phyloP scores from a whole-genome alignment of 2,888 invertebrate genomes.

The Chloroclysta siterata region DNA sequence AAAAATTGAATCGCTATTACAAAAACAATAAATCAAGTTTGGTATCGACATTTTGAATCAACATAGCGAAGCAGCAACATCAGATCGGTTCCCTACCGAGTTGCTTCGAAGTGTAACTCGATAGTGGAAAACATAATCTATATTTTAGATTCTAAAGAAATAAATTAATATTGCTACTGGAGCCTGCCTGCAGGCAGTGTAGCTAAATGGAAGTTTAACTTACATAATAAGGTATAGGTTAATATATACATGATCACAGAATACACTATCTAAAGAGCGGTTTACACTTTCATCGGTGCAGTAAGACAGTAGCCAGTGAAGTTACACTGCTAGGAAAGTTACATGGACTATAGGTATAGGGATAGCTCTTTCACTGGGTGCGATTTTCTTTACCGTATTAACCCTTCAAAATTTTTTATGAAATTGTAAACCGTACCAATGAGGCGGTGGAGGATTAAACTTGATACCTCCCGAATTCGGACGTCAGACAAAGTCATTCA shows the following conservation, averaged over 20 bases:
- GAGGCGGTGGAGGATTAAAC: neutral
- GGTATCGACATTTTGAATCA: too few relatives aligned
- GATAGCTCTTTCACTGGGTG: too few relatives aligned
- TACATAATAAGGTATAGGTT: conserved; percentile 6
- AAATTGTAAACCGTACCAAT: neutral
- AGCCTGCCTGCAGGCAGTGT: conserved; percentile 28
- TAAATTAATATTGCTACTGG: conserved; percentile 5
- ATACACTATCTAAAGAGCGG: neutral
- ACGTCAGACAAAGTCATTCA: neutral
- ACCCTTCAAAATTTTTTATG: neutral
- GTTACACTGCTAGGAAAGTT: too few relatives aligned
- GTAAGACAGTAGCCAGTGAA: neutral
- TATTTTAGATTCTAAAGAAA: neutral
- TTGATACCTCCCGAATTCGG: neutral
- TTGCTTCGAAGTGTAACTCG: too few relatives aligned
- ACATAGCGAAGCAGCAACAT: too few relatives aligned
- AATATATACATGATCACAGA: conserved; percentile 10
- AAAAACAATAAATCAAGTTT: too few relatives aligned
- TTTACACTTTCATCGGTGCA: neutral
- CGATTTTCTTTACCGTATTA: too few relatives aligned
- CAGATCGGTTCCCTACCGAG: too few relatives aligned
- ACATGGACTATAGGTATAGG: too few relatives aligned
- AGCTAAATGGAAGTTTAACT: conserved; percentile 15
- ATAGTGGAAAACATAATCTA: too few relatives aligned
- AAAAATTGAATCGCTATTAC: too few relatives aligned